These are phyloP conservation scores for Spea multiplicata DNA, from an alignment of 2,113 vertebrate species.

Conservation along the genomic window DNA sequence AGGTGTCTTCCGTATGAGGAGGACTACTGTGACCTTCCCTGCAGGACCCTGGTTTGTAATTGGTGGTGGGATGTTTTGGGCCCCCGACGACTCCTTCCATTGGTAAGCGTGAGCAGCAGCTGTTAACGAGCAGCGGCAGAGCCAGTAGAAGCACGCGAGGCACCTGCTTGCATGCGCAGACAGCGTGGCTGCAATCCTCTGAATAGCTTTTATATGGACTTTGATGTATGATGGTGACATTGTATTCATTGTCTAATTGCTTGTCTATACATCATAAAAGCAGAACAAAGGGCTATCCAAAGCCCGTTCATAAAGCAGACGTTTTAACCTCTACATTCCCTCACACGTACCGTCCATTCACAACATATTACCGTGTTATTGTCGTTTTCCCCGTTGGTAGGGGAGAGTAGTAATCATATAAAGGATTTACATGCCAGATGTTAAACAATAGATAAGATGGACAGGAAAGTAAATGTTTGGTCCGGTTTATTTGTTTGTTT, in stretches of 20 bases:
- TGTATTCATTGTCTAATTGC: conserved; percentile 8
- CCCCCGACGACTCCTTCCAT: neutral
- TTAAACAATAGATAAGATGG: no score
- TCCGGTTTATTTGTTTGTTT: no score
- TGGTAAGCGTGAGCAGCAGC: conserved; percentile 51
- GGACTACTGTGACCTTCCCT: conserved; percentile 52
- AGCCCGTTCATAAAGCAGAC: neutral
- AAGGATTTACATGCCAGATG: no score
- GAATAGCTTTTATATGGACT: conserved; percentile 6
- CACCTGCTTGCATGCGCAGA: conserved; percentile 52
- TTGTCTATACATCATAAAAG: conserved; percentile 2
- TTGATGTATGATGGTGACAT: conserved; percentile 27
- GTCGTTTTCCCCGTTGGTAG: neutral
- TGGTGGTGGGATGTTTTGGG: conserved; percentile 45
- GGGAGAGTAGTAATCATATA: no score
- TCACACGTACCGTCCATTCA: neutral
- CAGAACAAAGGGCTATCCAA: conserved; percentile 15
- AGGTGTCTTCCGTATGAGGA: conserved; percentile 51
- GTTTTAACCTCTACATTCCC: neutral
- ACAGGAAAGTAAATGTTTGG: no score
- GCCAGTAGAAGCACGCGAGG: conserved; percentile 44
- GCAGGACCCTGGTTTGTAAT: no score
- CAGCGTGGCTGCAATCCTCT: conserved; percentile 7
- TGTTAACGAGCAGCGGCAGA: conserved; percentile 45
- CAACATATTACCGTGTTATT: neutral